Base-by-base conservation (phyloP, 2,888 invertebrate species). In the Cephalotes varians region DNA sequence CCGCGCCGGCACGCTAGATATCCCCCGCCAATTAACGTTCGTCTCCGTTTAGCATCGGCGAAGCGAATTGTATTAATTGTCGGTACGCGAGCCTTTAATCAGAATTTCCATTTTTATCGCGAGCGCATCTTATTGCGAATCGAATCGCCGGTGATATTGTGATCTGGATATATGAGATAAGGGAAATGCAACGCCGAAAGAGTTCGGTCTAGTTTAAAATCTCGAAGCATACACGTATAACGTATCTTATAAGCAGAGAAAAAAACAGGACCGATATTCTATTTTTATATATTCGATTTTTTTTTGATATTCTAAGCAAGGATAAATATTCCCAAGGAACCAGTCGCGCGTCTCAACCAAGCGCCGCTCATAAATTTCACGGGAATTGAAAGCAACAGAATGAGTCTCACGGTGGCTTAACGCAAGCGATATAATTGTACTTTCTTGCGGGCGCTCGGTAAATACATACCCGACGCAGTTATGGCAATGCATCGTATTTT, bases 361-460 rank as follows among this genome's bases (percentile, higher is more conserved):
- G 72, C 83, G 65, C 37, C 44, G 67, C 65, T 85, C 80, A 81
- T 88, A 85, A 89, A 88, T 88, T 84, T 74, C 64, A 51, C 28
- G 58, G 47, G 65, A 76, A 85, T 85, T 84, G 83, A 72, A 84
- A 83, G 82, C 81, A 72, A 83, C 72, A 72, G 86, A 83, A 88
- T 67, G 81, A 85, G 58, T 67, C 71, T 72, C 69, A 62, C 69
- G 56, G 67, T 72, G 74, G 77, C 62, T 84, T 83, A 84, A 84
- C 84, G 72, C 81, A 31, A 54, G 54, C 83, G 60, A 84, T 84
- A 85, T 89, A 88, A 90, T 86, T 90, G 83, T 80, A 80, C 86
- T 87, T 90, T 77, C 87, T 87, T 86, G 81, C 65, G 47, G 76
- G 67, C 62, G 44, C 49, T 56, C 47, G 21, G 40, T 47, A 5